A percentile compares a stretch with the other conserved stretches of the same genome.
Conservation (phyloP, 2,113 vertebrate species). For the Varanus komodoensis region DNA sequence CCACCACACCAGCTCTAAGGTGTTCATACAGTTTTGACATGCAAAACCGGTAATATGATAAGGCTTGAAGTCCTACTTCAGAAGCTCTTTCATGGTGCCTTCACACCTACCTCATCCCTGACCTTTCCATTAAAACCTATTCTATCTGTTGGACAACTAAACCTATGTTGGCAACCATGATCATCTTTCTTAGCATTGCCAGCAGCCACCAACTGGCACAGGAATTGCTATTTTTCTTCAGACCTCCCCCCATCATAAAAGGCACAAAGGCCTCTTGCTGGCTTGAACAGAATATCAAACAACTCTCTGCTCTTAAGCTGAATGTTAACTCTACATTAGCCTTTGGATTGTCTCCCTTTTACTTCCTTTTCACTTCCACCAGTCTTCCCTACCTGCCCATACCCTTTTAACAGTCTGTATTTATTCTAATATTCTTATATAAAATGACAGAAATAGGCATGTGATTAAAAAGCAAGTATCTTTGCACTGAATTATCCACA, state of each 20-base stretch:
- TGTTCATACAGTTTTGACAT: no score
- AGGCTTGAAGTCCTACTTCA: no score
- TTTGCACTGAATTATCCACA: background rate
- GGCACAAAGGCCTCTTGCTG: background rate
- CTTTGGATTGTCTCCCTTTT: background rate
- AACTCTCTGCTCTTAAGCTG: background rate
- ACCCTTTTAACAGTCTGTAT: background rate
- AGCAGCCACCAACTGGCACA: background rate
- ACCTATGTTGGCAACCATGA: background rate
- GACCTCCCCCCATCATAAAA: no score
- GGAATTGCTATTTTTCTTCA: no score
- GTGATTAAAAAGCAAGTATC: background rate
- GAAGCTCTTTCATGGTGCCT: no score
- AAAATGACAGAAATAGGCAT: background rate
- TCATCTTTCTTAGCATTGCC: background rate
- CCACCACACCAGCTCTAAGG: no score
- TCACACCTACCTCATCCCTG: no score
- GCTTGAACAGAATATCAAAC: background rate
- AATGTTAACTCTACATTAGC: background rate
- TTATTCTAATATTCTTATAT: conserved; percentile 7
- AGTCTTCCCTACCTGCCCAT: no score
- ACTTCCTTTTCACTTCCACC: background rate
- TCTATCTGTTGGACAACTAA: no score
- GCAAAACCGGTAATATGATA: no score
- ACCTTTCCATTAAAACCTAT: no score